Evolutionary conservation across 1,140 invertebrate genomes (phyloP).

Genomic region (Stenopsyche tienmushanensis): DNA sequence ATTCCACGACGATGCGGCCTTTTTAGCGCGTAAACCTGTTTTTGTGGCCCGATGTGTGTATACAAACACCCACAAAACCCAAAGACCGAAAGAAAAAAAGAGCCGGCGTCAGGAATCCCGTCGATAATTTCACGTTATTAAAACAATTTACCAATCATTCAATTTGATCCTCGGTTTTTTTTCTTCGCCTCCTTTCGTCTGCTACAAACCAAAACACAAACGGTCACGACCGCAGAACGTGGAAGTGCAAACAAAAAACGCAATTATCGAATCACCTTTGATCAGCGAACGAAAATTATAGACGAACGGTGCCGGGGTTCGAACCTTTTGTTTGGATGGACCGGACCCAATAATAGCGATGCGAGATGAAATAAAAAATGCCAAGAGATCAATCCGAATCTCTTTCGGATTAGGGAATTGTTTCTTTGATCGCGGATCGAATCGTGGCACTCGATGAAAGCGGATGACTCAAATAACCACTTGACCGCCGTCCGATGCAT

Average conservation of each 20-base stretch:
- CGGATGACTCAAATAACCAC: no score
- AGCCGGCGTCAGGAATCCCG: conserved; percentile 17
- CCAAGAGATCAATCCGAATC: not conserved
- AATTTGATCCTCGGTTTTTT: conserved; percentile 23
- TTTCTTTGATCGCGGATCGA: not conserved
- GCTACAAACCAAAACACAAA: conserved; percentile 11
- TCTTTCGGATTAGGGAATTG: not conserved
- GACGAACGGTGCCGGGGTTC: not conserved
- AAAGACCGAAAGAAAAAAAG: not conserved
- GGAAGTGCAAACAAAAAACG: conserved; percentile 35
- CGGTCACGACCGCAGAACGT: conserved; percentile 36
- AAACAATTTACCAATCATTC: conserved; percentile 38
- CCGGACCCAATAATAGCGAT: not conserved
- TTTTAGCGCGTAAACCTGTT: no score
- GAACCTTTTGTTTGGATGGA: conserved; percentile 31
- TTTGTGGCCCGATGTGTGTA: no score
- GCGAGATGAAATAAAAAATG: not conserved
- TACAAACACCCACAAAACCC: not conserved
- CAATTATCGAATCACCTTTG: conserved; percentile 37
- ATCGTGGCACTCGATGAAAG: not conserved
- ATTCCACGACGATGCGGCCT: no score
- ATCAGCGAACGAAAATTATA: conserved; percentile 28
- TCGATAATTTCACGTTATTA: conserved; percentile 34
- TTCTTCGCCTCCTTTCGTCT: not conserved
- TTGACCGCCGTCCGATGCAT: no score